Conservation (phyloP, 53 echinoderm and acorn worm genomes). For the Pentamera pediparva region DNA sequence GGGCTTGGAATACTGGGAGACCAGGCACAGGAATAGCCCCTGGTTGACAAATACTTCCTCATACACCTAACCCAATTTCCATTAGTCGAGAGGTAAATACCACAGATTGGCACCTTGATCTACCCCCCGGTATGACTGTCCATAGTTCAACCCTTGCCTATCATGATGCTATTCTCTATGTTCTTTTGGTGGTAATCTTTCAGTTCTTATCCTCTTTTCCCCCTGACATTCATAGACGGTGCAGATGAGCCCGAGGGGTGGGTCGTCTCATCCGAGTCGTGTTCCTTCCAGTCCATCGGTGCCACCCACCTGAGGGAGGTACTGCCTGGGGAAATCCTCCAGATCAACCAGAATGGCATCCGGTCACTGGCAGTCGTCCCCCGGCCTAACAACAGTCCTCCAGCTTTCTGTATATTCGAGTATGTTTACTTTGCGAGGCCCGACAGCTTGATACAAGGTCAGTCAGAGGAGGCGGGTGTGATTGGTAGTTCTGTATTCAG, state of each 20-base stretch:
- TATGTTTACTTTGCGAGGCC: conserved; percentile 98
- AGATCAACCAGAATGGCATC: conserved; percentile 75
- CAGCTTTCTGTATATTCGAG: conserved; percentile 98
- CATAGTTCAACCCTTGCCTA: not conserved
- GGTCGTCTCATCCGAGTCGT: conserved; percentile 94
- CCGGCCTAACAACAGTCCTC: conserved; percentile 60
- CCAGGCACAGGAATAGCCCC: too few relatives aligned
- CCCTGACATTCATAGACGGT: not conserved
- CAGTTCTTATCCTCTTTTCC: not conserved
- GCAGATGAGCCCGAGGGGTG: conserved; percentile 51
- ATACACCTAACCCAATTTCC: too few relatives aligned
- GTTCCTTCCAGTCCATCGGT: conserved; percentile 90
- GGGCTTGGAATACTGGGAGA: too few relatives aligned
- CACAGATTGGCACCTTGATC: too few relatives aligned
- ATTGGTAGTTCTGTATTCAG: too few relatives aligned
- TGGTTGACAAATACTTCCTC: too few relatives aligned
- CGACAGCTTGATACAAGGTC: conserved; percentile 88
- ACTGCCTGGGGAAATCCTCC: conserved; percentile 82
- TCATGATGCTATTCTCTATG: not conserved
- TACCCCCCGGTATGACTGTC: not conserved
- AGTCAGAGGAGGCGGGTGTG: too few relatives aligned
- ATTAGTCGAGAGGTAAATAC: too few relatives aligned
- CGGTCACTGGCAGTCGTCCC: conserved; percentile 76
- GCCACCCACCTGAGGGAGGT: conserved; percentile 84
- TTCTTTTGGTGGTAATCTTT: not conserved